Conservation (phyloP, 2,113 vertebrate genomes). For the Arenaria interpres region DNA sequence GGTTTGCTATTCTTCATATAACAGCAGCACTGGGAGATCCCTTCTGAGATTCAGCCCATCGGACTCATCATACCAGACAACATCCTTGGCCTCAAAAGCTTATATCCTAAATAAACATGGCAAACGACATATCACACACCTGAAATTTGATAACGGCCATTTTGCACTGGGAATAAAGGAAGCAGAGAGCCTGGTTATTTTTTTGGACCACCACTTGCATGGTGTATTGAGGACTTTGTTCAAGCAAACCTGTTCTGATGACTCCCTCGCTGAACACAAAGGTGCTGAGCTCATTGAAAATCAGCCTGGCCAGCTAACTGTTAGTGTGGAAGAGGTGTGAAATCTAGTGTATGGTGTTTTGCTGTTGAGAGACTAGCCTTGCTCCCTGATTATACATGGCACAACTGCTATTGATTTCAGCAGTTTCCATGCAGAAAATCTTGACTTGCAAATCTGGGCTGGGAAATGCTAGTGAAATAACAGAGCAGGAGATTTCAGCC, state of each 20-base stretch:
- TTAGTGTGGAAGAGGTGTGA: neutral
- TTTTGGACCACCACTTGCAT: neutral
- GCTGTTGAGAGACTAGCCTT: neutral
- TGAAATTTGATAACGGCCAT: neutral
- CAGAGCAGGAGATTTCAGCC: neutral
- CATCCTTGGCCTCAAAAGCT: neutral
- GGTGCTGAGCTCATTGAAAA: neutral
- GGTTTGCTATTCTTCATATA: neutral
- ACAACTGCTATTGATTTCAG: neutral
- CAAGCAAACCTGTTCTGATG: neutral
- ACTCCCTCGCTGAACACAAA: neutral
- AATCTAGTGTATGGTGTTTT: neutral
- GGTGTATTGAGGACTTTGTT: neutral
- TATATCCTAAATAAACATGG: neutral
- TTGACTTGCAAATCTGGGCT: neutral
- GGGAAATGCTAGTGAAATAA: neutral
- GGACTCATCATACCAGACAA: neutral
- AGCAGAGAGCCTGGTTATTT: neutral
- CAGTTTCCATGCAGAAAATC: neutral
- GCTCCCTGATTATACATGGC: fast-evolving
- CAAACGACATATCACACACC: neutral
- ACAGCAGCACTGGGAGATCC: neutral
- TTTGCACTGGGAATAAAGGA: neutral
- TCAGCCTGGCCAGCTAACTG: neutral
- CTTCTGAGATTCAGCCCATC: neutral